Conservation (phyloP, 2,888 invertebrate genomes). For the Dasysyrphus albostriatus region DNA sequence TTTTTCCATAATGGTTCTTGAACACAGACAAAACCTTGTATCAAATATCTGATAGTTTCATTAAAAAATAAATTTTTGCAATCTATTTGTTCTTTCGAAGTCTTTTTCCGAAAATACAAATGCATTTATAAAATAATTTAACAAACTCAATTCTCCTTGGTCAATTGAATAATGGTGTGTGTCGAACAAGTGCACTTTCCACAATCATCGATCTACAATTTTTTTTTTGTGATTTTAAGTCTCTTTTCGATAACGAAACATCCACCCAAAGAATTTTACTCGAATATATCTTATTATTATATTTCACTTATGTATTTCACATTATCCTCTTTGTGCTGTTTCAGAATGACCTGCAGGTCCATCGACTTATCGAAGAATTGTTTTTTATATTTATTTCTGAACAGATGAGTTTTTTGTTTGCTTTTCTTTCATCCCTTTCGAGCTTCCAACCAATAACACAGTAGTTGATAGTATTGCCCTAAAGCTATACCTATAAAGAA, state of each 20-base stretch:
- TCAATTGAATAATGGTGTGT: slow-evolving; percentile 19
- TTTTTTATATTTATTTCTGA: slow-evolving; percentile 50
- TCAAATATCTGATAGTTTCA: neutral
- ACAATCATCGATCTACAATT: neutral
- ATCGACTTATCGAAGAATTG: slow-evolving; percentile 33
- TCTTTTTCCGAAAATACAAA: neutral
- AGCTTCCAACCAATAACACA: slow-evolving; percentile 41
- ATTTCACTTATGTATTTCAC: slow-evolving; percentile 59
- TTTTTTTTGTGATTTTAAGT: neutral
- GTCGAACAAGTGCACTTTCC: slow-evolving; percentile 2
- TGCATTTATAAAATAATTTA: slow-evolving; percentile 5
- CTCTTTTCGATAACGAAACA: slow-evolving; percentile 10
- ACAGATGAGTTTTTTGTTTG: slow-evolving; percentile 61
- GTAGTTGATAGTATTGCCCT: slow-evolving; percentile 65
- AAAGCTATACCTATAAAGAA: slow-evolving; percentile 45
- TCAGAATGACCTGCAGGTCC: slow-evolving; percentile 53
- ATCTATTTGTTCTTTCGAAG: neutral
- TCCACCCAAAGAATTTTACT: slow-evolving; percentile 11
- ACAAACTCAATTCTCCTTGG: neutral
- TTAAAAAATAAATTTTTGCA: neutral
- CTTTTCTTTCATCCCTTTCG: slow-evolving; percentile 7
- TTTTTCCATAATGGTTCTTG: too few species aligned
- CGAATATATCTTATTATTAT: slow-evolving; percentile 45
- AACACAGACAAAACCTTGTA: neutral
- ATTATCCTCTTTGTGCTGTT: slow-evolving; percentile 49